Evolutionary conservation across 2,113 vertebrate species (phyloP), one percentile per base, ranked within the genome.

Genomic region (Girardinichthys multiradiatus): DNA sequence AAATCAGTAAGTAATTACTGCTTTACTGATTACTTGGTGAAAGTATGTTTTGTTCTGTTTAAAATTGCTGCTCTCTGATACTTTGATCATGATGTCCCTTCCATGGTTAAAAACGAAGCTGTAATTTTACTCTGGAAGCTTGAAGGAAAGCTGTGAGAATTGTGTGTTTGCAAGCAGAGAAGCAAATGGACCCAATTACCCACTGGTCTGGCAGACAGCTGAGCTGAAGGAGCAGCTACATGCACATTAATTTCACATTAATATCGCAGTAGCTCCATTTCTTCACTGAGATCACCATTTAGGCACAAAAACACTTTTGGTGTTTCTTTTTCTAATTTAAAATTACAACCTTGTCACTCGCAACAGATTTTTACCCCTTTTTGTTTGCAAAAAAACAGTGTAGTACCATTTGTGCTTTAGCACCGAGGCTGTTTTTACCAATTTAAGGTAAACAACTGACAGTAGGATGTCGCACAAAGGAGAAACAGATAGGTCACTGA

Each of bases 171-270:
- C 73, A 79, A 85, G 74, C 80, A 61, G 66, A 80, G 68, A 67
- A 27, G 67, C 29, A 85, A 90, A 84, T 85, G 60, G 81, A 77
- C 74, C 61, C 79, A 83, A 83, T 89, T 89, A 80, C 71, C 10
- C 68, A 57, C 42, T 29, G 42, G 69, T 45, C 76, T 79, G 85
- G 80, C 80, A 84, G 74, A 60, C 77, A 14, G 77, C 57, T 75
- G 78, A 83, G 69, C 81, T 70, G 82, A 64, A 75, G 67, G 64
- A 77, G 80, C 67, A 74, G 68, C 76, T 80, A 87, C 81, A 74
- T 76, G 81, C 85, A 71, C 80, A 80, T 88, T 89, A 70, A 81
- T 82, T 84, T 80, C 80, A 80, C 79, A 83, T 87, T 87, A 77
- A 82, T 81, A 83, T 79, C 82, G 74, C 83, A 83, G 77, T 72